Evolutionary conservation across 2,113 vertebrate genomes (phyloP).

Genomic region (Rhodinocichla rosea): DNA sequence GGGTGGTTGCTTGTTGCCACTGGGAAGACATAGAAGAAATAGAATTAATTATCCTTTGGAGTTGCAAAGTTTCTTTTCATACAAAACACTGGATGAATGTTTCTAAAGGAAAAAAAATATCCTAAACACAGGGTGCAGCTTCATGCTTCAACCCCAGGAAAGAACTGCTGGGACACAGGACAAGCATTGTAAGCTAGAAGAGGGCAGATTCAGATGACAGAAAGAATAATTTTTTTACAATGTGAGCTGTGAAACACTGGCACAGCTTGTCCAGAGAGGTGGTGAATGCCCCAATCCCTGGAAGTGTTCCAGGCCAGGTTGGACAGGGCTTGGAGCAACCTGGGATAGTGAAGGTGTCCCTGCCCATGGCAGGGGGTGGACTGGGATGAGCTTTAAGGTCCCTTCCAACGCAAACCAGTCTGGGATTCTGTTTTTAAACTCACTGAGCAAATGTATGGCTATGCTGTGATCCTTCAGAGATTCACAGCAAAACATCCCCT

Average conservation of each 20-base stretch:
- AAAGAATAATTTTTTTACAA: neutral
- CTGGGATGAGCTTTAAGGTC: neutral
- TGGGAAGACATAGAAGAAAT: conserved; percentile 4
- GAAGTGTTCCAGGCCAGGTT: neutral
- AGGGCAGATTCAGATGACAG: neutral
- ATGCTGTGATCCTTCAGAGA: neutral
- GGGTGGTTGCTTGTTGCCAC: conserved; percentile 85
- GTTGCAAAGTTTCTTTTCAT: neutral
- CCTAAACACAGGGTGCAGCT: fast-evolving
- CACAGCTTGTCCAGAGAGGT: neutral
- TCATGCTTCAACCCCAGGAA: neutral
- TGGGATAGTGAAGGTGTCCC: neutral
- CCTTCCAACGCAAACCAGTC: neutral
- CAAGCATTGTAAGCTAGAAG: neutral
- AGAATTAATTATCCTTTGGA: neutral
- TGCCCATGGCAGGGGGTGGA: neutral
- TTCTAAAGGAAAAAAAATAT: neutral
- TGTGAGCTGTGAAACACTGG: neutral
- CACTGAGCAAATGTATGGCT: neutral
- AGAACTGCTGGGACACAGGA: neutral
- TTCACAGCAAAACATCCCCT: neutral
- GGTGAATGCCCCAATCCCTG: neutral
- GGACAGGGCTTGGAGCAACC: neutral
- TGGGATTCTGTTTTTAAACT: neutral
- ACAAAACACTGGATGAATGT: neutral